Evolutionary conservation across 2,888 invertebrate genomes (phyloP), one percentile per base, ranked within the genome.

Genomic region (Hirtodrosophila cameraria): DNA sequence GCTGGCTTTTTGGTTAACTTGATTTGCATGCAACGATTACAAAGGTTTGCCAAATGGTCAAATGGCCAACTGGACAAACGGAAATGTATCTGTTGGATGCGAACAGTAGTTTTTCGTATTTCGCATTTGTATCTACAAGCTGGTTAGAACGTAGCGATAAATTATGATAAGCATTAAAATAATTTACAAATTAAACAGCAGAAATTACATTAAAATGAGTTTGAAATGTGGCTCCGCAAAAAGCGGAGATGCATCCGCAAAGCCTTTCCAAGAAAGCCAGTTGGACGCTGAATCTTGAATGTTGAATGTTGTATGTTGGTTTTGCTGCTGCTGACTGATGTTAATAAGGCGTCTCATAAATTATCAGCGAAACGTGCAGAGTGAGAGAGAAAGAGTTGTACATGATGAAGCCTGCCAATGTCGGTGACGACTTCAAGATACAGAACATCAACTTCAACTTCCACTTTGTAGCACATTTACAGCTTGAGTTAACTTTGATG

Each of bases 261-360:
- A 62, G 62, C 61, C 83, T 85, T 81, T 85, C 80, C 73, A 64
- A 81, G 80, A 81, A 79, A 83, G 83, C 59, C 76, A 75, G 62
- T 68, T 72, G 63, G 55, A 39, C 39, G 42, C 36, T 42, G 39
- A 23, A 23, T 23, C 7, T 23, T 23, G 23, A 23, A 3, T 23
- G 45, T 28, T 42, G 64, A 23, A 16, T 39, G 50, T 35, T 27
- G 39, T 5, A 23, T 38, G 48, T 38, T 55, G 61, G 49, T 43
- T 60, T 8, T 23, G 23, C 8, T 7, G 23, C 6, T 23, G 60
- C 67, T 77, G 82, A 85, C 77, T 87, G 86, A 87, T 86, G 86
- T 87, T 86, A 86, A 86, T 86, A 86, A 86, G 86, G 86, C 86
- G 86, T 84, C 86, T 86, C 86, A 86, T 86, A 86, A 86, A 86